Base-by-base conservation (phyloP, 92 coral and sea anemone species). In the Virgularia gustaviana region DNA sequence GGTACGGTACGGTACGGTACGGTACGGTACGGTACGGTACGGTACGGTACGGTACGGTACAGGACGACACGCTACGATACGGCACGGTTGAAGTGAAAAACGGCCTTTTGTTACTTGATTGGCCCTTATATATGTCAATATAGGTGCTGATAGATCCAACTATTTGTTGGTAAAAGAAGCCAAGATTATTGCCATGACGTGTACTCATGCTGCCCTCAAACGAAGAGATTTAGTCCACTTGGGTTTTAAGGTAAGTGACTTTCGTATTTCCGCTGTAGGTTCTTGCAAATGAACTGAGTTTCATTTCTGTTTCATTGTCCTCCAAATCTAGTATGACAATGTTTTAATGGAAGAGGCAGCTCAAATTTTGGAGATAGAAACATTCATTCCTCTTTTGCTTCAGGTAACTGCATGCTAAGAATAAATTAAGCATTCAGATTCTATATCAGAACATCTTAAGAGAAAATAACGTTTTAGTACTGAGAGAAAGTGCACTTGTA, bases 281-380 rank as follows among this genome's bases (percentile, higher is more conserved):
- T n/a, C n/a, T 16, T 13, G n/a, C 5, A 43, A 20, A 13, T 43
- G 51, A 43, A 43, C 1, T 13, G 43, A 60, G 66, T 27, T 47
- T 47, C 23, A 47, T 16, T 13, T 4, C 4, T 47, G 10, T 47
- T 55, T 27, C 16, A 57, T 27, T 70, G 1, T 51, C 45, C 22
- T 63, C 29, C 25, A 6, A 41, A 30, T 59, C 32, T 36, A 92
- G 98, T 92, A 92, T 37, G 98, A 92, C 74, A 92, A 92, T 51
- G 98, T 92, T 7, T 31, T 92, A 53, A 92, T 92, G 98, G 98
- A 92, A 72, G 98, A 92, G 64, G 83, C 98, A 20, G 98, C 98
- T 4, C 98, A 92, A 72, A 92, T 92, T 52, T 62, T 92, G 77
- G 98, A 92, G 83, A 92, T 92, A 57, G 98, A 92, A 76, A 92